Evolutionary conservation across 2,888 invertebrate genomes (phyloP).

Genomic region (Cephalotes varians): DNA sequence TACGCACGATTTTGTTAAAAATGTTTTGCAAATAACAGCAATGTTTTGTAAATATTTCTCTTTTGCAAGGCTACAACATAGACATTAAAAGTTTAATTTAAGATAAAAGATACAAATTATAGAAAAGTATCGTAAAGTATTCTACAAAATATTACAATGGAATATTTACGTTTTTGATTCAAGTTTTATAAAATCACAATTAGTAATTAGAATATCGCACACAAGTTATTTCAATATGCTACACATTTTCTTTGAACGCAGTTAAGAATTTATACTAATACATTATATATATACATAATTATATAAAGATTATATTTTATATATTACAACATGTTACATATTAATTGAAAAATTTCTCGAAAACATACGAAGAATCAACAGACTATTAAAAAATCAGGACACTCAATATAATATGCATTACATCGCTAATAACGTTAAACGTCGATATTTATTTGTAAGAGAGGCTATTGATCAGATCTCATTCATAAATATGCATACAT

Average conservation of each 20-base stretch:
- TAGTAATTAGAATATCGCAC: conserved; percentile 17
- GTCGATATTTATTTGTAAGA: conserved; percentile 68
- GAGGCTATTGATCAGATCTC: background rate
- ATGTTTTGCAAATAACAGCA: conserved; percentile 7
- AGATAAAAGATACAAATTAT: conserved; percentile 28
- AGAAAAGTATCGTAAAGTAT: conserved; percentile 9
- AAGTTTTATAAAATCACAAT: conserved; percentile 24
- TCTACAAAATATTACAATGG: conserved; percentile 13
- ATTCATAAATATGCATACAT: background rate
- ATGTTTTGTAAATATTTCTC: background rate
- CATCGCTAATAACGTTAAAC: background rate
- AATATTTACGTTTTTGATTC: conserved; percentile 27
- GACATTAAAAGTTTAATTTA: conserved; percentile 7
- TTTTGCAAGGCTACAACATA: background rate
- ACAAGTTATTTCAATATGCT: conserved; percentile 13
- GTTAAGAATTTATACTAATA: conserved; percentile 27
- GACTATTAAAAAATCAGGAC: conserved; percentile 55
- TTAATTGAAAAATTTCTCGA: conserved; percentile 69
- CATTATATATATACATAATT: conserved; percentile 42
- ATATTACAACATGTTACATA: conserved; percentile 59
- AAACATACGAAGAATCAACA: conserved; percentile 71
- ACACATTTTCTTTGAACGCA: conserved; percentile 21
- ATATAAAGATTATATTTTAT: conserved; percentile 41
- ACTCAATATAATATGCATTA: background rate
- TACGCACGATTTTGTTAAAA: conserved; percentile 35